phyloP scores from a whole-genome alignment of 2,113 vertebrate genomes.

The Romanogobio albipinnatus region DNA sequence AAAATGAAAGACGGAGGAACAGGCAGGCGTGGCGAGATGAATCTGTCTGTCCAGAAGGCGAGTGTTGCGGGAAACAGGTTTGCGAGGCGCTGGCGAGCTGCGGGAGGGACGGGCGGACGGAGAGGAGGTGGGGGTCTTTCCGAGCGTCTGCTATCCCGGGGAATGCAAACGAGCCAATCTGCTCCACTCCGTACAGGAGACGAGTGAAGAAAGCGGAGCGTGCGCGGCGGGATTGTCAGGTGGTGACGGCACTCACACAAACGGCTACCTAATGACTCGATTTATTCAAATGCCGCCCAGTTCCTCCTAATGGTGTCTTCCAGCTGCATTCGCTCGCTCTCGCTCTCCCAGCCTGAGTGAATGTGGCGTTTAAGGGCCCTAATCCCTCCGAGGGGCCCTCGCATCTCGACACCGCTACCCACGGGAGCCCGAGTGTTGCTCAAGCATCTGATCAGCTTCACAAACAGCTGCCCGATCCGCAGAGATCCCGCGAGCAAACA shows the following conservation, averaged over 20 bases:
- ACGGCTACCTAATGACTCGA: constrained; percentile 93
- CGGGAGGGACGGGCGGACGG: constrained; percentile 51
- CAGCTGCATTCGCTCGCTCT: constrained; percentile 79
- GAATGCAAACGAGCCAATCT: constrained; percentile 91
- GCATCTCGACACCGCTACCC: constrained; percentile 50
- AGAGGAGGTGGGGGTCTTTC: constrained; percentile 64
- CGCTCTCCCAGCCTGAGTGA: constrained; percentile 40
- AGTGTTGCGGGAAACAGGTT: constrained; percentile 62
- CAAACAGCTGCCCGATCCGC: constrained; percentile 44
- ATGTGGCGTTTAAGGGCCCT: constrained; percentile 52
- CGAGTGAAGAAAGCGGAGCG: constrained; percentile 25
- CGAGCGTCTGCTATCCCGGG: constrained; percentile 85
- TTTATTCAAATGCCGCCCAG: constrained; percentile 86
- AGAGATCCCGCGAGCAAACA: constrained; percentile 18
- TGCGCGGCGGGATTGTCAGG: constrained; percentile 77
- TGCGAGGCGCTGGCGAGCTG: constrained; percentile 58
- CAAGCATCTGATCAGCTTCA: constrained; percentile 58
- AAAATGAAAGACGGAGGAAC: constrained; percentile 58
- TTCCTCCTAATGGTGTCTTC: constrained; percentile 89
- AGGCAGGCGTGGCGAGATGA: constrained; percentile 59
- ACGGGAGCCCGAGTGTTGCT: constrained; percentile 51
- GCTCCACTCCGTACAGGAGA: constrained; percentile 79
- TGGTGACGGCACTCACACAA: constrained; percentile 89
- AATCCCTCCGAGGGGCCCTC: constrained; percentile 53
- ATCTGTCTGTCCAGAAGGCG: constrained; percentile 64